Evolutionary conservation across 1,140 invertebrate genomes (phyloP), one percentile per base, ranked within the genome.

Genomic region (Drosophila tristis): DNA sequence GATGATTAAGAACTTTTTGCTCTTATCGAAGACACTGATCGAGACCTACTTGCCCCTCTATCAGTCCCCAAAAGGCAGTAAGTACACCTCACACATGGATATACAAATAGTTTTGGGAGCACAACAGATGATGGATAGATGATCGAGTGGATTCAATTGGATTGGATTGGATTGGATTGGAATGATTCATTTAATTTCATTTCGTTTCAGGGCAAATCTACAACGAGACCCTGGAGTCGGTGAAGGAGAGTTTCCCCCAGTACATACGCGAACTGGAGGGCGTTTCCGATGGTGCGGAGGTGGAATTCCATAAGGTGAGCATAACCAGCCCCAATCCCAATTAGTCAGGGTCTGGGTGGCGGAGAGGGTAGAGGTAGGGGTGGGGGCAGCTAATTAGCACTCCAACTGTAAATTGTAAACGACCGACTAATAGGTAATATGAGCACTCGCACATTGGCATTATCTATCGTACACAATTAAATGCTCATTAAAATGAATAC

Each of bases 261-360:
- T 98, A 98, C 79, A 92, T 97, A 0, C 93, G 94, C 35, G 97
- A 98, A 92, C 92, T 98, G n/a, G 94, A 97, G 92, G 97, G 97
- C 35, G 95, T 95, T 3, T 96, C 97, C 13, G 96, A 97, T 86
- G 97, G 97, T 2, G 95, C 97, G 8, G 93, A 95, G 68, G 95
- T 97, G 7, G 95, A 96, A 2, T 98, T 97, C 90, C 92, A 97
- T 77, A 96, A 96, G 93, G 96, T 96, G 51, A 89, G 65, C n/a
- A 16, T 5, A 35, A 2, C 8, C 9, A 31, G 0, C 11, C 50
- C 35, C 8, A 26, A 57, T 31, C 31, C 43, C 44, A 45, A 57
- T 57, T 57, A 57, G 39, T 43, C 43, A 23, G 39, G 23, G 25
- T 15, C 31, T 35, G 20, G 13, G 20, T 20, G 13, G 16, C 16